Conservation (phyloP, 2,113 vertebrate genomes). For the Puma concolor region DNA sequence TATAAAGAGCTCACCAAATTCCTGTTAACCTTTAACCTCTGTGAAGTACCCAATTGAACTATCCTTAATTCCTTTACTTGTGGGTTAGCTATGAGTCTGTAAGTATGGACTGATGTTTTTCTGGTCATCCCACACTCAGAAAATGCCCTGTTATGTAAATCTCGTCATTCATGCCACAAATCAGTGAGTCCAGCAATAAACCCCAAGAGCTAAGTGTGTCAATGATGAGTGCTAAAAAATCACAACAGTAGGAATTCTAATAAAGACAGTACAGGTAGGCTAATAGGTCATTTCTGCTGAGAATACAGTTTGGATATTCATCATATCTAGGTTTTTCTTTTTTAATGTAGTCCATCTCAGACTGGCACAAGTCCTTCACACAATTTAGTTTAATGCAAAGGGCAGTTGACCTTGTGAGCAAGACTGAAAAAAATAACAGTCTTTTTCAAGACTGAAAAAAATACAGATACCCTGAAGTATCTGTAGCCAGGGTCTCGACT, state of each 20-base stretch:
- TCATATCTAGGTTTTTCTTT: neutral
- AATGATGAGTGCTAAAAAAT: neutral
- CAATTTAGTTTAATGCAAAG: neutral
- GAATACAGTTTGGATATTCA: neutral
- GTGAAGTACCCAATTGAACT: neutral
- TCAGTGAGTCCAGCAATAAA: slow-evolving; percentile 31
- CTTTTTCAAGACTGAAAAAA: neutral
- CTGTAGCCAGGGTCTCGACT: neutral
- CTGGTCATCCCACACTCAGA: neutral
- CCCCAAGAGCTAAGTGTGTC: neutral
- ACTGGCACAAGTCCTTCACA: neutral
- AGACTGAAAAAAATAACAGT: neutral
- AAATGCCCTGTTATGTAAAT: neutral
- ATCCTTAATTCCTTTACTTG: neutral
- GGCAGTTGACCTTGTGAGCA: neutral
- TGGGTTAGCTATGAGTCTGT: neutral
- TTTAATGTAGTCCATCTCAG: neutral
- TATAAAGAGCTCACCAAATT: neutral
- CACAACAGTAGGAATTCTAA: neutral
- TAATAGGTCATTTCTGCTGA: neutral
- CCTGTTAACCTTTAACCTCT: neutral
- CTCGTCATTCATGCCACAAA: slow-evolving; percentile 10
- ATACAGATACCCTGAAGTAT: neutral
- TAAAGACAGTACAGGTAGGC: neutral
- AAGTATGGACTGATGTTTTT: neutral